Evolutionary conservation across 2,113 vertebrate genomes (phyloP).

Genomic region (Burhinus oedicnemus): DNA sequence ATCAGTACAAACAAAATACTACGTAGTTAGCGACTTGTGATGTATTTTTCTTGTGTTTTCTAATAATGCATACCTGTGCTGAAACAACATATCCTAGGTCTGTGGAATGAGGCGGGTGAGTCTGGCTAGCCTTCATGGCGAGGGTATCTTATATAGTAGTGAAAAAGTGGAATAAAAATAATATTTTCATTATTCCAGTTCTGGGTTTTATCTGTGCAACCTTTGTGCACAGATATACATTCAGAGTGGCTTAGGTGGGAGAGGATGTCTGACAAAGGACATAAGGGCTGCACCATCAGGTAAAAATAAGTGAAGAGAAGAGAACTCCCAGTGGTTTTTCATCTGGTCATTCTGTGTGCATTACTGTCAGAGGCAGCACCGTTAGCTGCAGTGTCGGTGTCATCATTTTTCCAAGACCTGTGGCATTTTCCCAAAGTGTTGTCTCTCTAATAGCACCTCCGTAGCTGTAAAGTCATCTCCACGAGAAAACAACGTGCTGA

Average conservation of each 20-base stretch:
- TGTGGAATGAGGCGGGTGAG: neutral
- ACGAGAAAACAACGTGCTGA: neutral
- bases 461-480: neutral
- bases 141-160: neutral
- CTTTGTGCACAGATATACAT: neutral
- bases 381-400: rapidly evolving
- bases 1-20: slow-evolving; percentile 13
- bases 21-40: neutral
- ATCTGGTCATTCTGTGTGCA: neutral
- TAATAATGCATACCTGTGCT: neutral
- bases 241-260: neutral
- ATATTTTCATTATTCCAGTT: neutral
- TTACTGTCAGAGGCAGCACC: neutral
- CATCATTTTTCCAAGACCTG: neutral
- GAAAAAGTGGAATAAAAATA: neutral
- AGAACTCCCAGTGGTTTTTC: rapidly evolving
- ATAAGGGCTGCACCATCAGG: neutral
- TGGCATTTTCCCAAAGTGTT: neutral
- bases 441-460: neutral
- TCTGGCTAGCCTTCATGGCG: neutral
- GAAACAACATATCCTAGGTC: neutral
- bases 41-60: slow-evolving; percentile 21
- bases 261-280: neutral
- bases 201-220: neutral
- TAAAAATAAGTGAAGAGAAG: neutral